Evolutionary conservation across 2,113 vertebrate species (phyloP), one percentile per base, ranked within the genome.

Genomic region (Hyperopisus bebe): DNA sequence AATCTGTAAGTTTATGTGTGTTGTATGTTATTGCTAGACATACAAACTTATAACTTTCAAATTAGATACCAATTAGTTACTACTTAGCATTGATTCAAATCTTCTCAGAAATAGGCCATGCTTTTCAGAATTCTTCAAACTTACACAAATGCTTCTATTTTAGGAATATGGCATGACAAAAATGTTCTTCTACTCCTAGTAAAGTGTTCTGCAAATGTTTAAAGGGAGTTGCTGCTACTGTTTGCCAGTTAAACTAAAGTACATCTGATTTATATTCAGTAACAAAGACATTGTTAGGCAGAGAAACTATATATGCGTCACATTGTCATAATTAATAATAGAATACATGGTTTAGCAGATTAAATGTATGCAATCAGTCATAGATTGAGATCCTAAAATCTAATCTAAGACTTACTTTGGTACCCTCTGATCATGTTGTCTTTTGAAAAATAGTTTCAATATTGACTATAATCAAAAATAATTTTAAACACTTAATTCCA

Each of bases 31-130:
- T 77, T 48, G 74, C 31, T 42, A 17, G 10, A 77, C 2, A 27
- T 55, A 42, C 31, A 27, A 83, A 92, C 15, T 84, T 89, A 91
- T 87, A 90, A 92, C 91, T 90, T 92, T 90, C 70, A 91, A 91
- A 93, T 90, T 90, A 91, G 86, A 91, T 89, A 55, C 88, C 90
- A 93, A 93, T 93, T 93, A 92, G 91, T 62, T 35, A 90, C 87
- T 92, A 88, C 77, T 84, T 55, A 27, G 83, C 88, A 94, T 92
- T 89, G 93, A 94, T 93, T 93, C 91, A 4, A 6, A 83, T 48
- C 55, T 21, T 70, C 88, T 83, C 19, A 0, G 42, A 90, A 91
- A 89, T 15, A 35, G 90, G 89, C 83, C 53, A 91, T 92, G 46
- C 19, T 88, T 90, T 51, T 51, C 27, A 51, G 55, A 89, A 93